Base-by-base conservation (phyloP, 2,113 vertebrate genomes). In the Zosterops borbonicus region DNA sequence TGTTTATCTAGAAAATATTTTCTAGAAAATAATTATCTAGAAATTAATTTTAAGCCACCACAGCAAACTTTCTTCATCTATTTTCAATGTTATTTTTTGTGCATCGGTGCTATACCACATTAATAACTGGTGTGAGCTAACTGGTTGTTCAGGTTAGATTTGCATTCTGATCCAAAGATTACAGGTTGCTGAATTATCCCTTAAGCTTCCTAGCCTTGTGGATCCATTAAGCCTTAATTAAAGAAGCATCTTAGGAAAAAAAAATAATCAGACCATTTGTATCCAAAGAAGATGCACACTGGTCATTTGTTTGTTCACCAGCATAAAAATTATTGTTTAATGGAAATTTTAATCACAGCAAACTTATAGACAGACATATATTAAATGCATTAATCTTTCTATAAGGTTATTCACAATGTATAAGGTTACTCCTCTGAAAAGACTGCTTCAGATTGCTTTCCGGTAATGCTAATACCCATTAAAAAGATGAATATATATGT, bases 401-500 rank as follows among this genome's bases (percentile, higher is more conserved):
- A 92, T 83, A 95, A 96, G 62, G 96, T 94, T 96, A 94, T 90
- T 96, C 78, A 82, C 56, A 95, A 95, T 96, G 76, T 77, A 95
- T 95, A 95, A 96, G 94, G 94, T 95, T 97, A 95, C 94, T 91
- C 87, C 83, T 91, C 70, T 97, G 94, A 96, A 95, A 90, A 97
- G 95, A 91, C 91, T 94, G 58, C 87, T 97, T 62, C 86, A 95
- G 96, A 95, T 83, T 96, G 93, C 95, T 96, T 97, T 97, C 92
- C 96, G 91, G 87, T 90, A 96, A 88, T 95, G 89, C 92, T 93
- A 96, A 96, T 96, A 89, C 95, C 95, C 96, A 96, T 97, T 96
- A 97, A 96, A 97, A 96, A 97, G 96, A 97, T 97, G 96, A 96
- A 97, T 97, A 97, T 96, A 97, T 96, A 90, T 71, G 50, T 92